Base-by-base conservation (phyloP, 2,888 invertebrate species). In the Tetragonula carbonaria region DNA sequence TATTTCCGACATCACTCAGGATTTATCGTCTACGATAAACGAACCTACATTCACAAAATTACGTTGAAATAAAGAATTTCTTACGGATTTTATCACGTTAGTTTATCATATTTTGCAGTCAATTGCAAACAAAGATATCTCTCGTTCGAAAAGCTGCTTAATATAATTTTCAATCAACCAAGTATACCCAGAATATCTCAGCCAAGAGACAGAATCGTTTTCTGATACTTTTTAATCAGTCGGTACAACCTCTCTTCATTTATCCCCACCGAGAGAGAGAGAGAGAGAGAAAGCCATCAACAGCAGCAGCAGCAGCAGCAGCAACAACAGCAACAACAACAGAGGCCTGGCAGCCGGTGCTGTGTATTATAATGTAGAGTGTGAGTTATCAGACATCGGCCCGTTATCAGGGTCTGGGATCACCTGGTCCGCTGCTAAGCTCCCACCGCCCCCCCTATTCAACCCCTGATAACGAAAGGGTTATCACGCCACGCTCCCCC, bases 381-480 rank as follows among this genome's bases (percentile, higher is more conserved):
- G 93, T 89, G 92, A 92, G 93, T 94, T 94, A 94, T 94, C 94
- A 92, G 92, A 92, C 92, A 94, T 94, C 93, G 91, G 90, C 82
- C 80, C 81, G 90, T 91, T 93, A 94, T 94, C 94, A 75, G 79
- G 91, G 91, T 92, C 92, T 91, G 92, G 93, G 87, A 94, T 94
- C 94, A 87, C 85, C 89, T 85, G 91, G 90, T 90, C 91, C 88
- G 90, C 91, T 91, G 91, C 91, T 91, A 92, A 92, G 91, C 93
- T 91, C 89, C 86, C 91, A 86, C 84, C 80, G 67, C 77, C 84
- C 80, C 28, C 33, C 85, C 87, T 82, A 87, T 89, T 89, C 88
- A 84, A 87, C 87, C 90, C 90, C 89, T 92, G 94, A 94, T 94
- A 94, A 94, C 94, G 93, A 92, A 94, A 94, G 94, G 94, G 94